Evolutionary conservation across 2,888 invertebrate species (phyloP), one percentile per base, ranked within the genome.

Genomic region (Danaus chrysippus): DNA sequence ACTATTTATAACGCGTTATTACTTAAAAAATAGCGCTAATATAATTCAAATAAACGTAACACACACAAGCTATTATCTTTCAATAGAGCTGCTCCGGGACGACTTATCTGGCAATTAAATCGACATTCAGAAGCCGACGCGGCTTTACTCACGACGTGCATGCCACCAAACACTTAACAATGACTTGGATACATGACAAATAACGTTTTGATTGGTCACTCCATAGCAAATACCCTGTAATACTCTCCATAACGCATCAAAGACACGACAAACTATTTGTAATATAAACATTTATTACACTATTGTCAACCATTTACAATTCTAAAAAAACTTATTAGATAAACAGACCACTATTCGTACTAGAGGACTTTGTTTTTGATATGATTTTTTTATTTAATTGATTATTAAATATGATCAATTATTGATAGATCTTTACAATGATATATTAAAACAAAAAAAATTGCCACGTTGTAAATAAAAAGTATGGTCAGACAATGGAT

Each of bases 71-170:
- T 83, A 87, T 88, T 87, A 88, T 88, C 84, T 87, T 84, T 83
- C 81, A 87, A 87, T 87, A 80, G 83, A 78, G 83, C 81, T 84
- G 84, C 83, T 83, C 79, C 78, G 80, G 78, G 73, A 73, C 76
- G 84, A 85, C 84, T 88, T 91, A 91, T 91, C 90, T 84, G 78
- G 85, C 89, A 90, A 91, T 90, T 91, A 90, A 88, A 91, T 91
- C 90, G 85, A 88, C 90, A 89, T 90, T 88, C 90, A 87, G 89
- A 85, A 89, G 90, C 84, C 86, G 79, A 83, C 82, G 82, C 76
- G 81, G 82, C 80, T 84, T 85, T 86, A 87, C 86, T 86, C 86
- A 76, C 77, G 79, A 80, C 83, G 79, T 78, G 81, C 82, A 64
- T 68, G 70, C 69, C 83, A 83, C 86, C 84, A 85, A 85, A 85